A percentile compares a stretch with the other conserved stretches of the same genome.
phyloP scores from a whole-genome alignment of 2,888 invertebrate genomes.

The Alloscopus bannaensis region DNA sequence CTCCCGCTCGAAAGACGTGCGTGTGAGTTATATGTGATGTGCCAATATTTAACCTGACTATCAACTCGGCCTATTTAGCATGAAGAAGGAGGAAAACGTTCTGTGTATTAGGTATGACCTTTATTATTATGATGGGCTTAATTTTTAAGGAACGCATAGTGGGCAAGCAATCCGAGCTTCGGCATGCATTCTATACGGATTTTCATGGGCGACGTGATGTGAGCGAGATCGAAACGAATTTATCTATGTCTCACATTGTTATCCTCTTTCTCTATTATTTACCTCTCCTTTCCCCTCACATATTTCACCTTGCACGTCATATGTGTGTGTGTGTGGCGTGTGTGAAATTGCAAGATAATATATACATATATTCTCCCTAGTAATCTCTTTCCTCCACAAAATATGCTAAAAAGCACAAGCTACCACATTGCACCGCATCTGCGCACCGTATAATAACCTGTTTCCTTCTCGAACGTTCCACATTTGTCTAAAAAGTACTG shows the following conservation, averaged over 20 bases:
- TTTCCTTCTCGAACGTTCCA: no score
- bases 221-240: slow-evolving; percentile 20
- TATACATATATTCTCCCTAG: no score
- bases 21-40: no score
- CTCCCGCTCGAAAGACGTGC: no score
- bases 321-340: neutral
- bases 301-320: neutral
- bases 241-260: neutral
- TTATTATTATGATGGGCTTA: slow-evolving; percentile 40
- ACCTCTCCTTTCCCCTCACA: neutral
- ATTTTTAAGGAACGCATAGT: slow-evolving; percentile 30
- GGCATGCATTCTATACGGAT: no score
- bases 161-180: no score
- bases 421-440: slow-evolving; percentile 9
- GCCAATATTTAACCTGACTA: no score
- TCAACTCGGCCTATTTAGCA: no score
- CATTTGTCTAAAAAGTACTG: no score
- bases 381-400: no score
- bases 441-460: slow-evolving; percentile 17
- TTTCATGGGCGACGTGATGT: neutral
- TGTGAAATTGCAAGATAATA: slow-evolving; percentile 3
- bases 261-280: neutral
- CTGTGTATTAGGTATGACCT: slow-evolving; percentile 35
- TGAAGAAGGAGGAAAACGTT: no score
- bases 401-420: slow-evolving; percentile 10